Evolutionary conservation across 2,797 vertebrate genomes (phyloP).

Genomic region (Cossypha niveicapilla): DNA sequence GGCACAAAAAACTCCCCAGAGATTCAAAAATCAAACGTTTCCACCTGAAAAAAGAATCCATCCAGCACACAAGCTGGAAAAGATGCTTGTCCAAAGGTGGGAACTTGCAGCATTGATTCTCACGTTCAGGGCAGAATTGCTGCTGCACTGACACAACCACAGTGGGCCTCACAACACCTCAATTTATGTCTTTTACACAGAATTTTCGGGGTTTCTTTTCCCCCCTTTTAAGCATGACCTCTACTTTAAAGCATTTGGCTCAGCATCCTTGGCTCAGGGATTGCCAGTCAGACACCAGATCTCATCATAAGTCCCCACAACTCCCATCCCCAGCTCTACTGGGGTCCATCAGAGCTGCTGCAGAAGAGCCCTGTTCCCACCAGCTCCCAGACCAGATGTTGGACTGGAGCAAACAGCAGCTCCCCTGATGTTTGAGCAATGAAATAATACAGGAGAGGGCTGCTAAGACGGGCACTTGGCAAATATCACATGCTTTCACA

Average conservation of each 20-base stretch:
- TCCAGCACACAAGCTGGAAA: background rate
- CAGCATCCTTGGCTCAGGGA: background rate
- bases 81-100: background rate
- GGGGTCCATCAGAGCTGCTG: background rate
- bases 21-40: background rate
- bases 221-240: background rate
- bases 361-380: background rate
- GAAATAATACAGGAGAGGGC: background rate
- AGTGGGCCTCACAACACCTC: fast-evolving
- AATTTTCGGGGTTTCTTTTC: fast-evolving
- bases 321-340: background rate
- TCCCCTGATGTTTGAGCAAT: background rate
- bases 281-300: background rate
- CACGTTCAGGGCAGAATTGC: background rate
- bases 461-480: background rate
- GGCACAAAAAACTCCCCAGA: background rate
- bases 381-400: background rate
- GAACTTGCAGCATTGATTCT: background rate
- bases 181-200: fast-evolving
- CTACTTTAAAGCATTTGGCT: background rate
- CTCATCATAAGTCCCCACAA: background rate
- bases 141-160: background rate
- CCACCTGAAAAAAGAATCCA: background rate
- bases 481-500: background rate
- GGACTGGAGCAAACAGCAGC: background rate